Conservation (phyloP, 2,113 vertebrate genomes). For the Athene noctua region DNA sequence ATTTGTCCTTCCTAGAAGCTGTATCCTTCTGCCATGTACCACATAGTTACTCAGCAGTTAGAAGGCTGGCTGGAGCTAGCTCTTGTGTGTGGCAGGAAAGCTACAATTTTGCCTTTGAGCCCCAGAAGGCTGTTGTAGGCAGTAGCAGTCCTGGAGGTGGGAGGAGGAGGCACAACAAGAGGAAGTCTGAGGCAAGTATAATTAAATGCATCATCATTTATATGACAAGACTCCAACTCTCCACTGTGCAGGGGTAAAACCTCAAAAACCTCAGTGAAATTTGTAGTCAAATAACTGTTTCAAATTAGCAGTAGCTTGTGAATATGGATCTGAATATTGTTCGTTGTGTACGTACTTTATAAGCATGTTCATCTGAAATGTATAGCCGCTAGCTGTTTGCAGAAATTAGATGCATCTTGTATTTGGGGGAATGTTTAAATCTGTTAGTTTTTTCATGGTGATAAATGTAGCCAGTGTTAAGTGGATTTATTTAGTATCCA, state of each 20-base stretch:
- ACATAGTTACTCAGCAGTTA: background rate
- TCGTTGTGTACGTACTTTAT: background rate
- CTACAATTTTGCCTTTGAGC: background rate
- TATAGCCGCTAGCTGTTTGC: background rate
- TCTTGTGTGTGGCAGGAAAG: background rate
- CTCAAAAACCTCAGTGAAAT: background rate
- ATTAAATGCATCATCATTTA: background rate
- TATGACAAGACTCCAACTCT: background rate
- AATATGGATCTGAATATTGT: background rate
- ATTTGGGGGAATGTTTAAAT: background rate
- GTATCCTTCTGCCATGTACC: background rate
- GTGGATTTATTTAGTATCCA: background rate
- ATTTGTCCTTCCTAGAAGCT: background rate
- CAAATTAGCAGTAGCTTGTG: background rate
- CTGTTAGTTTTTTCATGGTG: background rate
- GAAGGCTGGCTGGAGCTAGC: background rate
- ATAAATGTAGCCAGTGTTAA: background rate
- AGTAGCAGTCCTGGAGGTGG: background rate
- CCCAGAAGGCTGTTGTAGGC: background rate
- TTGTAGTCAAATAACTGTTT: background rate
- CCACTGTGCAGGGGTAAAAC: background rate
- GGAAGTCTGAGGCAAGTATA: background rate
- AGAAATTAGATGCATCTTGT: background rate
- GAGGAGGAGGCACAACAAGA: fast-evolving
- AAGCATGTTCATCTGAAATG: background rate